Percentiles rank a stretch among this genome's conserved stretches.
Evolutionary conservation across 2,113 vertebrate genomes (phyloP).

Genomic region (Dipodomys merriami): DNA sequence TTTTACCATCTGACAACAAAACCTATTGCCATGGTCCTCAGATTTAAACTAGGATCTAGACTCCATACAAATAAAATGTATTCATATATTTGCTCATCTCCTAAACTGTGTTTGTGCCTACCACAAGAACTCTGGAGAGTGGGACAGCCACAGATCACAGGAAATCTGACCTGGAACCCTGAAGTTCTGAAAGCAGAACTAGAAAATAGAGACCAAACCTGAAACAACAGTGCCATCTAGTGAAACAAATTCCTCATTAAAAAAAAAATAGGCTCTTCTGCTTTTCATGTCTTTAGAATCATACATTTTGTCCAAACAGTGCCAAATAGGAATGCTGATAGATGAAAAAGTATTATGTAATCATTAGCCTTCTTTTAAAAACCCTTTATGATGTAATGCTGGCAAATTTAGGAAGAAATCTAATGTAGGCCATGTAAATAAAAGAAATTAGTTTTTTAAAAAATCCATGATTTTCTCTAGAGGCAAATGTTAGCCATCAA

Average conservation of each 20-base stretch:
- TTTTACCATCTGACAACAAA: not conserved
- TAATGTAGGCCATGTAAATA: not conserved
- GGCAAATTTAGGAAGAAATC: not conserved
- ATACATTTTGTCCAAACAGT: not conserved
- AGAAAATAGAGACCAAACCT: conserved; percentile 3
- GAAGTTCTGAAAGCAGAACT: not conserved
- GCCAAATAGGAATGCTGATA: not conserved
- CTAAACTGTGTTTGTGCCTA: not conserved
- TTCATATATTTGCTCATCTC: conserved; percentile 47
- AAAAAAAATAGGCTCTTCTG: not conserved
- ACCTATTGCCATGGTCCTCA: conserved; percentile 30
- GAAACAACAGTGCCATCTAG: conserved; percentile 80
- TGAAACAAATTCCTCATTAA: conserved; percentile 42
- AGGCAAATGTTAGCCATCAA: not conserved
- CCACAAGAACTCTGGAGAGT: conserved; percentile 29
- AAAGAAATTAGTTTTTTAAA: conserved; percentile 18
- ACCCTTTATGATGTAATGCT: not conserved
- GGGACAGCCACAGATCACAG: not conserved
- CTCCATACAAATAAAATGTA: conserved; percentile 41
- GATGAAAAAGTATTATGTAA: not conserved
- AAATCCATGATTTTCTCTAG: not conserved
- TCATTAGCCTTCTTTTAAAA: not conserved
- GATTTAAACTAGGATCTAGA: conserved; percentile 50
- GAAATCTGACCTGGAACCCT: not conserved
- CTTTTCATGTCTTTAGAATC: conserved; percentile 8